These are phyloP conservation scores for Catharus ustulatus DNA, from an alignment of 2,797 vertebrate genomes.

Conservation along the genomic window DNA sequence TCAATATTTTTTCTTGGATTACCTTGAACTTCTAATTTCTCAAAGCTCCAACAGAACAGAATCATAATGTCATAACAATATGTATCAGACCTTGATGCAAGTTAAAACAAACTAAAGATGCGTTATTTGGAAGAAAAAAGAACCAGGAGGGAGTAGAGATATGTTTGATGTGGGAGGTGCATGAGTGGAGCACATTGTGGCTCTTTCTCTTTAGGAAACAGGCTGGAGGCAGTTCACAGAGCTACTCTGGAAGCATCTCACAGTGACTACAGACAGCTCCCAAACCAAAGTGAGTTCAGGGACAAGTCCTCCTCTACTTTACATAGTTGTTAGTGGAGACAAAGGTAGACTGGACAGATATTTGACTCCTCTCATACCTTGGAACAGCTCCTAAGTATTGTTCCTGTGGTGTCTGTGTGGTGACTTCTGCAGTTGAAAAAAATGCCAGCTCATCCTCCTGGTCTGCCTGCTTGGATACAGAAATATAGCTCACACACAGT, in stretches of 20 bases:
- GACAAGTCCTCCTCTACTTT: background rate
- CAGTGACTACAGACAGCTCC: background rate
- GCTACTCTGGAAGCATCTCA: background rate
- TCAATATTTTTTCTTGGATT: background rate
- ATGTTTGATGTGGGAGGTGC: background rate
- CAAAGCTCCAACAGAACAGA: background rate
- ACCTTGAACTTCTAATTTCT: background rate
- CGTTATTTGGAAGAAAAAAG: background rate
- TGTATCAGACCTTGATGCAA: background rate
- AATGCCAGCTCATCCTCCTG: background rate
- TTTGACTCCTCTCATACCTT: background rate
- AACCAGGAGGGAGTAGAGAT: background rate
- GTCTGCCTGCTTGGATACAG: background rate
- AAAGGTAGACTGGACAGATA: background rate
- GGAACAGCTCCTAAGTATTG: rapidly evolving
- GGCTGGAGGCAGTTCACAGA: background rate
- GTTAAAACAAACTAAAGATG: background rate
- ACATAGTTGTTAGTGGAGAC: rapidly evolving
- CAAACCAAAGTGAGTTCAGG: background rate
- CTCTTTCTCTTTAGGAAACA: background rate
- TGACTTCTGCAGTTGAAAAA: background rate
- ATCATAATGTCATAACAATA: background rate
- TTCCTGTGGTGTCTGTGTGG: background rate
- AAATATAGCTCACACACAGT: background rate
- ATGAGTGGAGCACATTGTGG: rapidly evolving